Conservation (phyloP, 2,113 vertebrate species). For the Prinia subflava region DNA sequence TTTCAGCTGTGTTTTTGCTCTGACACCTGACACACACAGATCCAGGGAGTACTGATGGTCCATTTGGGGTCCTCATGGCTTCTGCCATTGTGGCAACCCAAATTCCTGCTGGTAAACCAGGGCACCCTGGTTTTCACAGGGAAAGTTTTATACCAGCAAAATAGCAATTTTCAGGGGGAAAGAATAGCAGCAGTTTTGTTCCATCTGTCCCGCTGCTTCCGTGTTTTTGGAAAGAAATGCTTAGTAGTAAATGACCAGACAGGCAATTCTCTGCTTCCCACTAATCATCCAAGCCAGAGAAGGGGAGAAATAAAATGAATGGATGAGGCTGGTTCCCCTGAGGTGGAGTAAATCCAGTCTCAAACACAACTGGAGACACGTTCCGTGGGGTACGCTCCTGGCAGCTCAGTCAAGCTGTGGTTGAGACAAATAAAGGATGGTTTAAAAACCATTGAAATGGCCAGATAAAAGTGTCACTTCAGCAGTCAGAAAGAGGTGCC, state of each 20-base stretch:
- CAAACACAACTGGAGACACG: constrained; percentile 30
- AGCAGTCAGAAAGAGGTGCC: constrained; percentile 51
- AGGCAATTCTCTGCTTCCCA: constrained; percentile 23
- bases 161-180: neutral
- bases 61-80: neutral
- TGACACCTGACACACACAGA: neutral
- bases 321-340: neutral
- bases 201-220: neutral
- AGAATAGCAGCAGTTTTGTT: neutral
- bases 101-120: neutral
- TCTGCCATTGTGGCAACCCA: neutral
- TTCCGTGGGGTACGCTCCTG: constrained; percentile 5
- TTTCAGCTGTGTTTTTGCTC: neutral
- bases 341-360: constrained; percentile 32
- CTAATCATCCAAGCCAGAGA: constrained; percentile 5
- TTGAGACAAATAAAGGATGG: constrained; percentile 54
- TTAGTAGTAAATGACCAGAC: constrained; percentile 30
- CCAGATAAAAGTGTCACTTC: constrained; percentile 45
- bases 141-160: neutral
- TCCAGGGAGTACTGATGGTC: neutral
- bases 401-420: constrained; percentile 30
- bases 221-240: neutral
- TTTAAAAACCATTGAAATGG: constrained; percentile 54
- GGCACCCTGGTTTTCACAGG: neutral
- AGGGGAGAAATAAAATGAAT: constrained; percentile 45